Conservation (phyloP, 2,888 invertebrate species). For the Pyrrhia umbra region DNA sequence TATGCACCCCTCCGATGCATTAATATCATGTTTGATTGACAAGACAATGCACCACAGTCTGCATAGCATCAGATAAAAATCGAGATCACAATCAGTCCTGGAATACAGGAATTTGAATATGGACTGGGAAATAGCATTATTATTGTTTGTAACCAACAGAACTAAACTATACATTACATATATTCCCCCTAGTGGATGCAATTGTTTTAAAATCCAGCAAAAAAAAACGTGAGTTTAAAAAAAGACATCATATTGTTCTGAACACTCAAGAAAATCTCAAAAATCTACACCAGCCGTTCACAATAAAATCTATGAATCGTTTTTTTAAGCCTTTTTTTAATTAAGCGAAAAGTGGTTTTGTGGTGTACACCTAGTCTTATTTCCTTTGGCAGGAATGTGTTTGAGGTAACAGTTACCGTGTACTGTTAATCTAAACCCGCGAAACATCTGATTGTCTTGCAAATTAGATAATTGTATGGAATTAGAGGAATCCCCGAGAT, state of each 20-base stretch:
- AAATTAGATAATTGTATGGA: conserved; percentile 74
- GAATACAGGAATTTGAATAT: background rate
- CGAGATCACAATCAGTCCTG: conserved; percentile 24
- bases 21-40: conserved; percentile 10
- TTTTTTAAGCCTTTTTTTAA: background rate
- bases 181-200: background rate
- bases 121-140: background rate
- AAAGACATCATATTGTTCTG: no score
- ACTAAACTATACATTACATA: background rate
- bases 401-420: conserved; percentile 24
- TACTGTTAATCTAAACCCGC: conserved; percentile 48
- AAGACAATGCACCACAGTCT: conserved; percentile 38
- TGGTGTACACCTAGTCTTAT: conserved; percentile 10
- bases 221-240: no score
- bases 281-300: no score
- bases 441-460: conserved; percentile 66
- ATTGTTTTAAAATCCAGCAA: no score
- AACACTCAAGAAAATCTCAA: no score
- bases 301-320: background rate
- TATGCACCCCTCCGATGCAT: conserved; percentile 12
- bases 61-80: conserved; percentile 22
- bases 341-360: background rate
- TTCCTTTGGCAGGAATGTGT: conserved; percentile 2
- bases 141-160: background rate
- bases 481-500: conserved; percentile 53